These are phyloP conservation scores for Chloropsis cyanopogon DNA, from an alignment of 2,113 vertebrate species.

Conservation along the genomic window DNA sequence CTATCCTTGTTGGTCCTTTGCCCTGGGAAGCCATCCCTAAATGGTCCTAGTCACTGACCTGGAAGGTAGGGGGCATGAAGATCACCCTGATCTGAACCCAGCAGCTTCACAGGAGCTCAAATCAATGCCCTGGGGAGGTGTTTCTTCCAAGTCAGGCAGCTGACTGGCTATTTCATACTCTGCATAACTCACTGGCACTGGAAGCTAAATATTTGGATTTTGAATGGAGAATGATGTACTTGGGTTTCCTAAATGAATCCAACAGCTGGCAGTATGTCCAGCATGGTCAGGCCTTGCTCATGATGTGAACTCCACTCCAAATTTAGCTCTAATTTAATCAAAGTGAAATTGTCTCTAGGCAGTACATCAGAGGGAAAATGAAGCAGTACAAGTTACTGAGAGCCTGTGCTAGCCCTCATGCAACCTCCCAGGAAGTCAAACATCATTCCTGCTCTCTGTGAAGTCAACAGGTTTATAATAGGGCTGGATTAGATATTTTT, in stretches of 20 bases:
- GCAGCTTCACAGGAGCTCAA: not conserved
- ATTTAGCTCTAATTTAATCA: not conserved
- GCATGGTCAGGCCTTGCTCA: not conserved
- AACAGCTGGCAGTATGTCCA: fast-evolving
- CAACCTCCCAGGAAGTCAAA: not conserved
- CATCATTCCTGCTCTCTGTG: not conserved
- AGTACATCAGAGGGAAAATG: not conserved
- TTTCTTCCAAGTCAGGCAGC: not conserved
- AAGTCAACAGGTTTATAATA: not conserved
- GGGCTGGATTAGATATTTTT: not conserved
- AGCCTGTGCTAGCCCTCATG: not conserved
- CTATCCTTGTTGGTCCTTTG: not conserved
- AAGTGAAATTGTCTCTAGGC: not conserved
- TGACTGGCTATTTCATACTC: not conserved
- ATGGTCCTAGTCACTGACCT: not conserved
- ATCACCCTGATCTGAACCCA: not conserved
- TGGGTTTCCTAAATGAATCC: not conserved
- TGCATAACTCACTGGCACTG: not conserved
- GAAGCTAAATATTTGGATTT: not conserved
- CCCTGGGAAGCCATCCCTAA: not conserved
- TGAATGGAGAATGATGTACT: not conserved
- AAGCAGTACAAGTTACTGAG: not conserved
- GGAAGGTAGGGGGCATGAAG: not conserved
- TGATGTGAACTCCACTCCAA: not conserved
- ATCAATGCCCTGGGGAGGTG: not conserved